A percentile compares a stretch with the other conserved stretches of the same genome.
Evolutionary conservation across 2,113 vertebrate genomes (phyloP).

Genomic region (Lycaon pictus): DNA sequence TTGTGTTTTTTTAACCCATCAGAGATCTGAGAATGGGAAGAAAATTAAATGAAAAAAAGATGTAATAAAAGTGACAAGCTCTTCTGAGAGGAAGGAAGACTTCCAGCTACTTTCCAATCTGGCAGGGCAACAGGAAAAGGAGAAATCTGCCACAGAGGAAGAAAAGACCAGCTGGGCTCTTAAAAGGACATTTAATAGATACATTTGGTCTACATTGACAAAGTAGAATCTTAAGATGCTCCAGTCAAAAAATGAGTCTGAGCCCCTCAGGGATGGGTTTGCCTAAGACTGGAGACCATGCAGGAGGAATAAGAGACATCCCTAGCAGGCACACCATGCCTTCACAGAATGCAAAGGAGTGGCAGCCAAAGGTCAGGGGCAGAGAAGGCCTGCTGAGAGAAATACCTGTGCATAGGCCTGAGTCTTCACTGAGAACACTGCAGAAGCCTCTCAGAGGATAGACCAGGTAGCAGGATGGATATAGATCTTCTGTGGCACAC

Average conservation of each 20-base stretch:
- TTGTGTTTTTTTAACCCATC: neutral
- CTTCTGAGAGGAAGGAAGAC: neutral
- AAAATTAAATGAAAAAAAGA: neutral
- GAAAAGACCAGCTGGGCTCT: neutral
- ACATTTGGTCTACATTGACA: neutral
- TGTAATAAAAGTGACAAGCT: neutral
- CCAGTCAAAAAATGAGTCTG: neutral
- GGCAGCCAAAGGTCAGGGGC: neutral
- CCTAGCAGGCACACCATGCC: neutral
- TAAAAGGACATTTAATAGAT: neutral
- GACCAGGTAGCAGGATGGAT: too few species aligned
- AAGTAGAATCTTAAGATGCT: neutral
- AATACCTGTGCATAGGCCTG: neutral
- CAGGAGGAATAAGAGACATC: neutral
- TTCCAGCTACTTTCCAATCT: neutral
- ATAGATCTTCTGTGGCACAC: neutral
- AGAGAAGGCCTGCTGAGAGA: neutral
- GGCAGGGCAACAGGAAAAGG: neutral
- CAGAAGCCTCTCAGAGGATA: neutral
- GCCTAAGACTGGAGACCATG: neutral
- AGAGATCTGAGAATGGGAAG: neutral
- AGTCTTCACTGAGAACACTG: neutral
- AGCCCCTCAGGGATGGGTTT: neutral
- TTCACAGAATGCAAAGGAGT: neutral
- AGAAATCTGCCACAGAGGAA: neutral